A percentile compares a stretch with the other conserved stretches of the same genome.
phyloP scores from a whole-genome alignment of 2,797 vertebrate species.

The Macropus fuliginosus region DNA sequence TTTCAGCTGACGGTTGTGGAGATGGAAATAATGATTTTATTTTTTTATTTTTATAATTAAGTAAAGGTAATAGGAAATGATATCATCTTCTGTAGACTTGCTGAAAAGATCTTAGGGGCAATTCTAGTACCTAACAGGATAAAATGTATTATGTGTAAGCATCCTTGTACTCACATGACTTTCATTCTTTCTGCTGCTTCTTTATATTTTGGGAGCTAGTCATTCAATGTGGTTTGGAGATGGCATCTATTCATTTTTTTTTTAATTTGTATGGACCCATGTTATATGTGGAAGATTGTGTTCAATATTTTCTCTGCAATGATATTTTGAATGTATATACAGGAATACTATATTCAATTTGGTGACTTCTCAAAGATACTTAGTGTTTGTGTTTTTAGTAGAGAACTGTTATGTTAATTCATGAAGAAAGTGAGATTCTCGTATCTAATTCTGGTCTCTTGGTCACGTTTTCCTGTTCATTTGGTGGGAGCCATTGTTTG shows the following conservation, averaged over 20 bases:
- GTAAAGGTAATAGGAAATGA: not conserved
- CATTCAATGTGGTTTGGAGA: not conserved
- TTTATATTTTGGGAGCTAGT: not conserved
- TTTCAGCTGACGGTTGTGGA: not conserved
- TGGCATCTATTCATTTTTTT: not conserved
- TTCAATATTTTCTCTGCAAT: not conserved
- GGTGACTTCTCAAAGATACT: not conserved
- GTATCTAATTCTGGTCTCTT: not conserved
- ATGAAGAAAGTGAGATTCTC: not conserved
- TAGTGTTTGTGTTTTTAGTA: not conserved
- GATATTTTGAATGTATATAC: too few relatives aligned
- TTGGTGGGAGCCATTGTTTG: not conserved
- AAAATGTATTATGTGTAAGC: fast-evolving
- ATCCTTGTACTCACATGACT: not conserved
- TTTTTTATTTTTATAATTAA: not conserved
- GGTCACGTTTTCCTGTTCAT: not conserved
- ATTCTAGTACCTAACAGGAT: not conserved
- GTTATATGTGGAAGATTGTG: not conserved
- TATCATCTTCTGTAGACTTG: not conserved
- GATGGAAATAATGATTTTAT: not conserved
- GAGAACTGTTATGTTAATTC: too few relatives aligned
- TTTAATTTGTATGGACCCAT: not conserved
- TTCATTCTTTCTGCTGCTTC: not conserved
- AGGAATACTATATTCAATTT: not conserved
- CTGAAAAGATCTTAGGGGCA: not conserved